A percentile compares a stretch with the other conserved stretches of the same genome.
Conservation (phyloP, 2,113 vertebrate genomes). For the Beaufortia kweichowensis region DNA sequence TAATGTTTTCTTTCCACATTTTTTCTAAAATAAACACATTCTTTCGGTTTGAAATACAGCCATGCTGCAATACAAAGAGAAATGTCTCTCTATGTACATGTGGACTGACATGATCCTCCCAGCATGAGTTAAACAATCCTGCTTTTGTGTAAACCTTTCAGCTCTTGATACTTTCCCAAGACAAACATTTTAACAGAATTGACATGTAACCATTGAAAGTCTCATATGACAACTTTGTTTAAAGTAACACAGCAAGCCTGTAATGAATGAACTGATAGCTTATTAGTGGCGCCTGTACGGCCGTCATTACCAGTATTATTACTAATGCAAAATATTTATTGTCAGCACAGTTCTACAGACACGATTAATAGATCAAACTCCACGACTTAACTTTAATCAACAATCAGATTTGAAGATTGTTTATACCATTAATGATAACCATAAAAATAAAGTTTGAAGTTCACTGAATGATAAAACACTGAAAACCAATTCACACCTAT, state of each 20-base stretch:
- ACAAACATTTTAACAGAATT: background rate
- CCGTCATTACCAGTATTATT: background rate
- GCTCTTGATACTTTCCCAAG: conserved; percentile 19
- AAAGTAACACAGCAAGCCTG: background rate
- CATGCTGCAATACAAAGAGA: background rate
- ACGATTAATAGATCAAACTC: too few relatives aligned
- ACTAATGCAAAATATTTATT: background rate
- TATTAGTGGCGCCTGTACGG: background rate
- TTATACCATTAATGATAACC: too few relatives aligned
- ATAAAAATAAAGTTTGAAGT: too few relatives aligned
- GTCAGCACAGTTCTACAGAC: too few relatives aligned
- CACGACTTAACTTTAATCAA: too few relatives aligned
- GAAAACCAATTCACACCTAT: too few relatives aligned
- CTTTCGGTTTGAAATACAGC: background rate
- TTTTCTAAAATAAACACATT: background rate
- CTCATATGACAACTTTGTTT: background rate
- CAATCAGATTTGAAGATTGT: too few relatives aligned
- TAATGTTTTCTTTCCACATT: background rate
- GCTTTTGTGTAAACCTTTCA: background rate
- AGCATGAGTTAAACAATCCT: conserved; percentile 10
- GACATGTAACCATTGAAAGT: background rate
- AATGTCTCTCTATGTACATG: background rate
- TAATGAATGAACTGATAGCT: background rate
- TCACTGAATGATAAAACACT: too few relatives aligned
- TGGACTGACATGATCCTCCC: background rate